These are phyloP conservation scores for Hypotaenidia okinawae DNA, from an alignment of 2,797 vertebrate genomes.

Conservation along the genomic window DNA sequence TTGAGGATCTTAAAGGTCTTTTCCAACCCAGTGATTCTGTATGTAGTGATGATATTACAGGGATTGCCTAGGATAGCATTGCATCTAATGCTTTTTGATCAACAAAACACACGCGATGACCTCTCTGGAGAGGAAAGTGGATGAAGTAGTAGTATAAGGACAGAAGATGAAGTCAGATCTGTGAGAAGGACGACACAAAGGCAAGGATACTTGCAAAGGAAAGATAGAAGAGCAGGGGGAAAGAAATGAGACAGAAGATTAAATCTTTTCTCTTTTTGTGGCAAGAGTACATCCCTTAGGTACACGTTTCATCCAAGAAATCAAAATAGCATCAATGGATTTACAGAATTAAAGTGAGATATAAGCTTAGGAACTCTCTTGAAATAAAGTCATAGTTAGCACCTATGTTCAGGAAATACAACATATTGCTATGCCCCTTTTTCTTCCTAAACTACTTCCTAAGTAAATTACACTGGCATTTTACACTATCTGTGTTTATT, in stretches of 20 bases:
- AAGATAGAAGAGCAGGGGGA: neutral
- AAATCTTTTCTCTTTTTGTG: neutral
- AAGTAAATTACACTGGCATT: neutral
- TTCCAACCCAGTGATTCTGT: no score
- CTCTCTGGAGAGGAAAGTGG: neutral
- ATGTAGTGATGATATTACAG: neutral
- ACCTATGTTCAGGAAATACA: neutral
- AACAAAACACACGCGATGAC: neutral
- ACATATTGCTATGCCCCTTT: neutral
- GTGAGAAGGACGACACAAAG: neutral
- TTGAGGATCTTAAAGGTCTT: no score
- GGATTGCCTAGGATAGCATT: neutral
- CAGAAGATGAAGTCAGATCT: neutral
- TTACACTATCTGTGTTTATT: neutral
- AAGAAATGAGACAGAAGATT: neutral
- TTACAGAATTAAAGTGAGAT: neutral
- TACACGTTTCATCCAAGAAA: neutral
- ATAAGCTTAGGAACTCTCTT: neutral
- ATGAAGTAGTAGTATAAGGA: neutral
- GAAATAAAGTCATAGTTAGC: neutral
- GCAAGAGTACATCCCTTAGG: neutral
- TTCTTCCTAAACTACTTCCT: neutral
- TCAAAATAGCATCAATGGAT: neutral
- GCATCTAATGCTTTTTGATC: neutral
- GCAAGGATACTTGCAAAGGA: neutral